Evolutionary conservation across 2,888 invertebrate genomes (phyloP).

Genomic region (Drosophila anomelani): DNA sequence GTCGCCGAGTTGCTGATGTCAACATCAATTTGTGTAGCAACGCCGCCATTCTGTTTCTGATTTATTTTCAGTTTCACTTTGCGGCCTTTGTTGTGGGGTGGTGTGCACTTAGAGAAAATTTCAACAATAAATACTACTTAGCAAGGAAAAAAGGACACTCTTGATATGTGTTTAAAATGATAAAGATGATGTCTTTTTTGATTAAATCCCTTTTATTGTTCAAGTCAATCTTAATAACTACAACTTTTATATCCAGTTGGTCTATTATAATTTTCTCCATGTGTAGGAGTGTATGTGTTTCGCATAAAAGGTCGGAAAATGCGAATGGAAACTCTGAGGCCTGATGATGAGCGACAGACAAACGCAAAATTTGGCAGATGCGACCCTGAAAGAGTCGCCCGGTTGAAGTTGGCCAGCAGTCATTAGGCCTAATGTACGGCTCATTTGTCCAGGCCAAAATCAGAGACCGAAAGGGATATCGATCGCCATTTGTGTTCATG

Average conservation of each 20-base stretch:
- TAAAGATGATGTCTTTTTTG: background rate
- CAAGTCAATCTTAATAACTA: background rate
- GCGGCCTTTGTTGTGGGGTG: constrained; percentile 39
- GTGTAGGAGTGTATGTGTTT: constrained; percentile 10
- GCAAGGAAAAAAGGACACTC: background rate
- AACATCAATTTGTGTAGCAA: constrained; percentile 52
- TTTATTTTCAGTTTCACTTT: constrained; percentile 65
- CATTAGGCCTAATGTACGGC: constrained; percentile 39
- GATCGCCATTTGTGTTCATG: constrained; percentile 5
- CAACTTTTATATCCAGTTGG: background rate
- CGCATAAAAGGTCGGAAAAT: constrained; percentile 59
- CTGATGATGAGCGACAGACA: constrained; percentile 53
- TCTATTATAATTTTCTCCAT: background rate
- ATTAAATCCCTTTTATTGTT: background rate
- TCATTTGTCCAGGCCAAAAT: constrained; percentile 24
- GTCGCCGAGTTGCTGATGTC: constrained; percentile 49
- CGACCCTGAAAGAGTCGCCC: constrained; percentile 38
- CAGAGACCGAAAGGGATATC: constrained; percentile 22
- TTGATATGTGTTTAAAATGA: background rate
- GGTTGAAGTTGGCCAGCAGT: constrained; percentile 31
- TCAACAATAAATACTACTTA: background rate
- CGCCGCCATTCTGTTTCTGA: constrained; percentile 58
- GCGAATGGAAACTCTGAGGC: constrained; percentile 25
- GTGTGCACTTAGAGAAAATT: background rate
- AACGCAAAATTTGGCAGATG: constrained; percentile 36